Base-by-base conservation (phyloP, 2,888 invertebrate genomes). In the Villa cingulata region DNA sequence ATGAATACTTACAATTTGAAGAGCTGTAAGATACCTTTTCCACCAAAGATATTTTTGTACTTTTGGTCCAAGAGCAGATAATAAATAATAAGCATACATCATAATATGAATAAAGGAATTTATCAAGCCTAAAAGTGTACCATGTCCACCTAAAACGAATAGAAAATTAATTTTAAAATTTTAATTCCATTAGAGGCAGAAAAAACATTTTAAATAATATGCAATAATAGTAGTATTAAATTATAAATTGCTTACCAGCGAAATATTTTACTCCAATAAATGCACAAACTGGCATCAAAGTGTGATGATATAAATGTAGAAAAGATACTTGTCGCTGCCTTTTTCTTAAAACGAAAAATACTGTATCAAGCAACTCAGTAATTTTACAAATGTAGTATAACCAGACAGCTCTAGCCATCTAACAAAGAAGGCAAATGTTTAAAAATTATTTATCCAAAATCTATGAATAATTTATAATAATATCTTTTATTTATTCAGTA, bases 21-120 rank as follows among this genome's bases (percentile, higher is more conserved):
- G 71, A 45, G 77, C 76, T 5, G 94, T 94, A 59, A 94, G 77
- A 65, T 94, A 86, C 59, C 79, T 86, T 67, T 94, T 94, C 94
- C 94, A 94, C 92, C 92, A 94, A 18, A 94, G 70, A 62, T 85
- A 89, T 62, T 89, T 89, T 65, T 87, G 86, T 64, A 87, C 83
- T 56, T 81, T 74, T 1, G 92, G 91, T 6, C 94, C 94, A 50
- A 92, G 74, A 1, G 89, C 90, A 0, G 92, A 77, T 53, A 94
- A 72, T 59, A 91, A 75, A 67, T 94, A 94, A 68, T 94, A 94
- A 0, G 78, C 74, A 69, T 94, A 94, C 94, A 94, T 94, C 51
- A 92, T 74, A 47, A 91, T 76, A 68, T 94, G 94, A 48, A 94
- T 86, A 63, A 88, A 83, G 0, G 89, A 83, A 68, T 94, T 94